Evolutionary conservation across 2,888 invertebrate species (phyloP).

Genomic region (Julus scanicus): DNA sequence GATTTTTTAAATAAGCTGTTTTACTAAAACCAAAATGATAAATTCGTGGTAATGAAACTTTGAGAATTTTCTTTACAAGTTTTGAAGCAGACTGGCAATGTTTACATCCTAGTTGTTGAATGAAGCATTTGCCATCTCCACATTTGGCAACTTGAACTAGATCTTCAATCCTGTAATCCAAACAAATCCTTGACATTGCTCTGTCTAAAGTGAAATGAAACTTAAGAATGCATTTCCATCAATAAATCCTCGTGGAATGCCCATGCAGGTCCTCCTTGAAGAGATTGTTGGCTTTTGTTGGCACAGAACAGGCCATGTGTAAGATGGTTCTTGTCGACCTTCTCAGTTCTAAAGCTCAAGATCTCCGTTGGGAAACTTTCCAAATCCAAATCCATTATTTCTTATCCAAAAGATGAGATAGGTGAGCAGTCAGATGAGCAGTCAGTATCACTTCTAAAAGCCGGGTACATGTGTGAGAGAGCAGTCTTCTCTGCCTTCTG

Average conservation of each 20-base stretch:
- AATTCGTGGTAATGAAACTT: neutral
- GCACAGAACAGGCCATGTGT: neutral
- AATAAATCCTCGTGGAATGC: neutral
- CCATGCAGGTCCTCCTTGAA: neutral
- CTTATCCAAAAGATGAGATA: neutral
- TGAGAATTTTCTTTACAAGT: neutral
- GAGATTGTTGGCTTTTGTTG: constrained; percentile 25
- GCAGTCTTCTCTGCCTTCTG: neutral
- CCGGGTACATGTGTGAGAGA: neutral
- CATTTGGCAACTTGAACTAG: neutral
- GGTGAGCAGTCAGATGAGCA: neutral
- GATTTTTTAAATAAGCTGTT: too few species aligned
- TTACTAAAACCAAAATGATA: too few species aligned
- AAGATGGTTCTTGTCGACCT: neutral
- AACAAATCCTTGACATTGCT: neutral
- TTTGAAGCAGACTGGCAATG: neutral
- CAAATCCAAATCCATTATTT: neutral
- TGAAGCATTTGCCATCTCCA: neutral
- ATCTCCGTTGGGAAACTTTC: constrained; percentile 16
- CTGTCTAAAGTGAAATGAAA: neutral
- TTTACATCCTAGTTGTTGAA: neutral
- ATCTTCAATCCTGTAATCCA: neutral
- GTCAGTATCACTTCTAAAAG: neutral
- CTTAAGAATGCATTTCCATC: neutral
- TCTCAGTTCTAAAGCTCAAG: neutral